Conservation (phyloP, 2,113 vertebrate species). For the Sphyrna mokarran region DNA sequence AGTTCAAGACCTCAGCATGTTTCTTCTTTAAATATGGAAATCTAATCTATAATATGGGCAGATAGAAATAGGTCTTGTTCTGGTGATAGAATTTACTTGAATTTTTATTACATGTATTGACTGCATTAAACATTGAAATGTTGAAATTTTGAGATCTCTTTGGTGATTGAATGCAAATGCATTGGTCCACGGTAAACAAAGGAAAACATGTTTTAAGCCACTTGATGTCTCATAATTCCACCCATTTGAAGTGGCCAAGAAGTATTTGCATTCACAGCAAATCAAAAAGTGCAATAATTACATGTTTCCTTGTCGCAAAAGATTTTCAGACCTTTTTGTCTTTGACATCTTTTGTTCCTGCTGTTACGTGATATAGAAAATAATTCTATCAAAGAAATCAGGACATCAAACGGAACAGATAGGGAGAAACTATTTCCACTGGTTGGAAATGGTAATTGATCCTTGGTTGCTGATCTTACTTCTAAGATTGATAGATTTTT, state of each 20-base stretch:
- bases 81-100: not conserved
- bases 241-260: too few species aligned
- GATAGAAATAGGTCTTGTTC: not conserved
- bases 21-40: not conserved
- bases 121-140: not conserved
- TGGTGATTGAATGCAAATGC: not conserved
- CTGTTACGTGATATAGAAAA: too few species aligned
- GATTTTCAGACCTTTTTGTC: too few species aligned
- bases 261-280: too few species aligned
- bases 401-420: too few species aligned
- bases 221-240: too few species aligned
- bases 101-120: not conserved
- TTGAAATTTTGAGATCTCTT: not conserved
- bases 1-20: not conserved
- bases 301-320: too few species aligned
- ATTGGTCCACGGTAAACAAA: not conserved
- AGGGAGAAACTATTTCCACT: not conserved
- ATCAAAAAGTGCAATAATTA: too few species aligned
- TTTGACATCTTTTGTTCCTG: too few species aligned
- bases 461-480: too few species aligned
- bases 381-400: too few species aligned
- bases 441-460: not conserved
- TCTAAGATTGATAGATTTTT: too few species aligned
- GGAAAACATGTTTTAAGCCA: not conserved
- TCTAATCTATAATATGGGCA: not conserved